Evolutionary conservation across 2,113 vertebrate species (phyloP).

Genomic region (Phainopepla nitens): DNA sequence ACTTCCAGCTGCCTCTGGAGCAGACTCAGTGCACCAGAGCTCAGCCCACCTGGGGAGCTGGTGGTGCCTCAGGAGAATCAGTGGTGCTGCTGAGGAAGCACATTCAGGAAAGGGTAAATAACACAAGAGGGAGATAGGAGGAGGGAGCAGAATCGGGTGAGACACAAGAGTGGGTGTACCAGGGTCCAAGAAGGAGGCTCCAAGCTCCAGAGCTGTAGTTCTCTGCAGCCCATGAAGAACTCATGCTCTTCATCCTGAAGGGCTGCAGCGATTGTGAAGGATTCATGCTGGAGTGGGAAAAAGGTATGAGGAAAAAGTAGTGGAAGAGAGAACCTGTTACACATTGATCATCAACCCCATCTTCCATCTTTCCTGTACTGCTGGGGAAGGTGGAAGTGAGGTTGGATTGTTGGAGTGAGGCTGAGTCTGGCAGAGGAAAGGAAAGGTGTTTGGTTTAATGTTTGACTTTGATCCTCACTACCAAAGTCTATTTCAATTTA

Average conservation of each 20-base stretch:
- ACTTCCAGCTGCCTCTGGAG: background rate
- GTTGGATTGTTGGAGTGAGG: background rate
- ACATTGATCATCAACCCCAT: background rate
- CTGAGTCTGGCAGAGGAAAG: background rate
- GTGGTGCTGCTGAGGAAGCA: background rate
- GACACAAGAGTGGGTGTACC: background rate
- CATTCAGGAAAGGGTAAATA: background rate
- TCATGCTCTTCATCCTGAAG: background rate
- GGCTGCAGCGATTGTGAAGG: background rate
- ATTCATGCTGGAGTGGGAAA: background rate
- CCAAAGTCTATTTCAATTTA: background rate
- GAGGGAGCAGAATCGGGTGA: background rate
- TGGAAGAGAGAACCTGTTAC: background rate
- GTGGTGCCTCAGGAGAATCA: background rate
- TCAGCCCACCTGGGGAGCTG: background rate
- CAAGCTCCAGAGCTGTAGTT: background rate
- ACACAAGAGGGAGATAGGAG: background rate
- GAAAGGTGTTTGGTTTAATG: background rate
- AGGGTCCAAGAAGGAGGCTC: background rate
- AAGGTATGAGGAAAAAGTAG: background rate
- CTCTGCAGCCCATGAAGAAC: background rate
- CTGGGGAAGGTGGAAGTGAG: background rate
- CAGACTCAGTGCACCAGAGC: accelerated
- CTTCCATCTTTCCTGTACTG: background rate
- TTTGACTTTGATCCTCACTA: background rate